Conservation (phyloP, 2,113 vertebrate species). For the Rhegmatorhina hoffmannsi region DNA sequence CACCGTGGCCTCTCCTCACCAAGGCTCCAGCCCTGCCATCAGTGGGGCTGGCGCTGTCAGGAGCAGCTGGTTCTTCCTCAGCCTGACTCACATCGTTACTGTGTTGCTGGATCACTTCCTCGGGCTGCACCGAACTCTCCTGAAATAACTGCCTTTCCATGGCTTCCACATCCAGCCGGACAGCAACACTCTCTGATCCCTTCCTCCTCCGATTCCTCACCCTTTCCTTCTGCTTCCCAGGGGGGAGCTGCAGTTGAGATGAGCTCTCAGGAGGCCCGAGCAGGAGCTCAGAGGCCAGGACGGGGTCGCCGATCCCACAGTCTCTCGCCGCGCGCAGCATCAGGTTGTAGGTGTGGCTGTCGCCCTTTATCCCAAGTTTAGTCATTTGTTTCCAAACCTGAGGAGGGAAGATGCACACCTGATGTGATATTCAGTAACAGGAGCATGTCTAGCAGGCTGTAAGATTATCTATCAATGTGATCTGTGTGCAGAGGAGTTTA, state of each 20-base stretch:
- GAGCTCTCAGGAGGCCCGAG: conserved; percentile 48
- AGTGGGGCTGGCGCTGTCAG: fast-evolving
- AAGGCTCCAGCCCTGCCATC: not conserved
- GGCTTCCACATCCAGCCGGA: conserved; percentile 71
- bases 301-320: conserved; percentile 83
- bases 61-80: not conserved
- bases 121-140: not conserved
- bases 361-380: conserved; percentile 79
- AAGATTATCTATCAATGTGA: not conserved
- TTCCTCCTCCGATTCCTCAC: not conserved
- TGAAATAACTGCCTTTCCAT: conserved; percentile 81
- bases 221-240: not conserved
- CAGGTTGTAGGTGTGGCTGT: conserved; percentile 84
- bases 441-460: not conserved
- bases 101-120: not conserved
- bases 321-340: conserved; percentile 86
- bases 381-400: conserved; percentile 95
- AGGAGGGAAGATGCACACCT: not conserved
- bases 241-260: not conserved
- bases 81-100: not conserved
- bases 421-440: not conserved
- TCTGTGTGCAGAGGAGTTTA: not conserved
- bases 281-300: conserved; percentile 77
- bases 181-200: not conserved
- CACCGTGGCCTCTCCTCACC: not conserved